Evolutionary conservation across 2,113 vertebrate genomes (phyloP).

Genomic region (Spea multiplicata): DNA sequence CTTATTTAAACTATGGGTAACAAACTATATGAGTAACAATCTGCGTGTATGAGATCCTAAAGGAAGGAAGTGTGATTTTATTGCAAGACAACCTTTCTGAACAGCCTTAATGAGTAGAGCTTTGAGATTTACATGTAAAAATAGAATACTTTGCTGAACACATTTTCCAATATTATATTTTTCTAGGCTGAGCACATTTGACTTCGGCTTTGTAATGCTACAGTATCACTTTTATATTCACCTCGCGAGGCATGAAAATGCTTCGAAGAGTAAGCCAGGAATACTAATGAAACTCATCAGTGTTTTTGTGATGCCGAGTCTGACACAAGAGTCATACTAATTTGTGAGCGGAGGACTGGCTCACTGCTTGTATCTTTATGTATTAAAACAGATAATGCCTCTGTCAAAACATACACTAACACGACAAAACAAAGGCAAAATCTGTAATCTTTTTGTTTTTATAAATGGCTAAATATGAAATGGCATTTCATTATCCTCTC

Average conservation of each 20-base stretch:
- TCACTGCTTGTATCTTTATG: slow-evolving; percentile 19
- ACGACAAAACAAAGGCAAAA: slow-evolving; percentile 3
- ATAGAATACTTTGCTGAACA: slow-evolving; percentile 12
- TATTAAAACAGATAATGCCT: slow-evolving; percentile 9
- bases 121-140: slow-evolving; percentile 1
- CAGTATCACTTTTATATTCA: slow-evolving; percentile 22
- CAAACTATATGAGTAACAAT: not conserved
- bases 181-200: slow-evolving; percentile 31
- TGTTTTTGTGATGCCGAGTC: slow-evolving; percentile 7
- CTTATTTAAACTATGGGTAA: not conserved
- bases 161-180: slow-evolving; percentile 23
- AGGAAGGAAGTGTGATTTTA: not conserved
- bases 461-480: too few relatives aligned
- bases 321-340: slow-evolving; percentile 39
- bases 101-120: not conserved
- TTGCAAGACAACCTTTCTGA: not conserved
- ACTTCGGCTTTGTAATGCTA: slow-evolving; percentile 6
- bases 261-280: slow-evolving; percentile 31
- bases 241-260: slow-evolving; percentile 27
- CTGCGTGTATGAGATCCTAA: not conserved
- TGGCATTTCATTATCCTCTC: too few relatives aligned
- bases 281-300: slow-evolving; percentile 41
- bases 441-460: not conserved
- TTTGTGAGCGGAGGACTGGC: slow-evolving; percentile 23
- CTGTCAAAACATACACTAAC: slow-evolving; percentile 20